phyloP scores from a whole-genome alignment of 2,888 invertebrate species.

The Sclerodermus sp. region DNA sequence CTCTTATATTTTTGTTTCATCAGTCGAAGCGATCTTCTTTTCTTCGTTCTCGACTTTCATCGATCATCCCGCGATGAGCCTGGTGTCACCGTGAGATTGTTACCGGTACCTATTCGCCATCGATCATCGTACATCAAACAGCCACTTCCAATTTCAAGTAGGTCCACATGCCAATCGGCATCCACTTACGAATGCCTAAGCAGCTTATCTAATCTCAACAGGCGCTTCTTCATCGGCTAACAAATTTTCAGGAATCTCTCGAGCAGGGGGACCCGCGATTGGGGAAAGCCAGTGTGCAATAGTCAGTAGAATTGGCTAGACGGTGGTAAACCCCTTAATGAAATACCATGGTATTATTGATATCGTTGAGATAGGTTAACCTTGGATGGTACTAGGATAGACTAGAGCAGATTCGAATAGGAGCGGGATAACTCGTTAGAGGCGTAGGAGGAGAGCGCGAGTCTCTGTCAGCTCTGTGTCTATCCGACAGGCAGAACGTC shows the following conservation, averaged over 20 bases:
- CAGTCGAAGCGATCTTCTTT: conserved; percentile 6
- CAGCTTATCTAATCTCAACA: too few species aligned
- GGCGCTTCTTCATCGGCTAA: too few species aligned
- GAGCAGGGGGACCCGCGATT: too few species aligned
- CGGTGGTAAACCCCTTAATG: conserved; percentile 44
- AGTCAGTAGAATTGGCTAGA: conserved; percentile 26
- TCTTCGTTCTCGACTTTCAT: conserved; percentile 24
- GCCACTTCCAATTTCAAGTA: conserved; percentile 32
- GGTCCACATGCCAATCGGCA: conserved; percentile 19
- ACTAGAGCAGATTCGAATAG: too few species aligned
- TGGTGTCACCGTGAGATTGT: conserved; percentile 31
- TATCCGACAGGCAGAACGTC: conserved; percentile 25
- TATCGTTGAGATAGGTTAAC: conserved; percentile 40
- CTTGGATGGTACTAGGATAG: too few species aligned
- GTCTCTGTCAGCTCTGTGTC: conserved; percentile 37
- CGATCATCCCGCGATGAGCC: conserved; percentile 39
- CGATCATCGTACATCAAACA: conserved; percentile 34
- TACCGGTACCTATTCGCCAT: conserved; percentile 32
- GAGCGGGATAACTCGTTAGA: conserved; percentile 33
- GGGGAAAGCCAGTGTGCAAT: too few species aligned
- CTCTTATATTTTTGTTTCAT: conserved; percentile 27
- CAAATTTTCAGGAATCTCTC: too few species aligned
- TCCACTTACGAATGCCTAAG: conserved; percentile 21
- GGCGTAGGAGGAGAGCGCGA: conserved; percentile 30
- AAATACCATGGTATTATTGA: conserved; percentile 52